Conservation (phyloP, 2,113 vertebrate species). For the Myodes glareolus region DNA sequence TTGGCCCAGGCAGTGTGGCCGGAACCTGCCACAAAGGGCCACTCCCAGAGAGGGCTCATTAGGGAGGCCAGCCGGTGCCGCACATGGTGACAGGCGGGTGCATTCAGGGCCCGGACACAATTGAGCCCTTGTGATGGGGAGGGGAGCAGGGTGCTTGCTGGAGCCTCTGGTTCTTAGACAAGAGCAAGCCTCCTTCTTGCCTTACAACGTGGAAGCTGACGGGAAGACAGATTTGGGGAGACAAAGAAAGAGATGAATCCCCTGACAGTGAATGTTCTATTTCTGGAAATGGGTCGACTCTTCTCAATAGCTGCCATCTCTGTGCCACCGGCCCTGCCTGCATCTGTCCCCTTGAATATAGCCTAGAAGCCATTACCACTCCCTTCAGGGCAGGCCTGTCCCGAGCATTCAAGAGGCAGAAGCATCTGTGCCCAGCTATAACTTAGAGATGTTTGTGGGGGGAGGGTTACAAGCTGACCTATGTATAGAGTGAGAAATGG, state of each 20-base stretch:
- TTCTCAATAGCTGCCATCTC: constrained; percentile 76
- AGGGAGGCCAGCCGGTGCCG: constrained; percentile 63
- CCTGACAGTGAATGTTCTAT: constrained; percentile 86
- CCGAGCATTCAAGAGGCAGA: background rate
- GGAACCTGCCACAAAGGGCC: constrained; percentile 79
- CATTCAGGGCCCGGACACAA: constrained; percentile 68
- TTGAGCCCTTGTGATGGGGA: constrained; percentile 69
- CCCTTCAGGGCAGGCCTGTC: background rate
- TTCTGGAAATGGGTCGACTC: constrained; percentile 89
- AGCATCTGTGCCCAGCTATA: background rate
- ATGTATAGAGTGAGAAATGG: accelerated
- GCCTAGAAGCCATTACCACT: background rate
- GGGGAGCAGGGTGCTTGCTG: constrained; percentile 20
- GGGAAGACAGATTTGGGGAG: constrained; percentile 83
- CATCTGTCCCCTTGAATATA: constrained; percentile 33
- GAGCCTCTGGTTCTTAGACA: constrained; percentile 77
- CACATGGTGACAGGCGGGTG: constrained; percentile 69
- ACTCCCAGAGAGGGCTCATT: constrained; percentile 77
- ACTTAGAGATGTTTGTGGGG: constrained; percentile 31
- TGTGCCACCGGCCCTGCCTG: background rate
- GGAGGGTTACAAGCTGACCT: background rate
- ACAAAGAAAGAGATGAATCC: constrained; percentile 86
- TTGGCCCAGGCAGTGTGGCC: constrained; percentile 46
- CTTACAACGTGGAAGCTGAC: constrained; percentile 84
- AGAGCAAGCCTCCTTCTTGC: constrained; percentile 79